Base-by-base conservation (phyloP, 2,797 vertebrate genomes). In the Periparus ater region DNA sequence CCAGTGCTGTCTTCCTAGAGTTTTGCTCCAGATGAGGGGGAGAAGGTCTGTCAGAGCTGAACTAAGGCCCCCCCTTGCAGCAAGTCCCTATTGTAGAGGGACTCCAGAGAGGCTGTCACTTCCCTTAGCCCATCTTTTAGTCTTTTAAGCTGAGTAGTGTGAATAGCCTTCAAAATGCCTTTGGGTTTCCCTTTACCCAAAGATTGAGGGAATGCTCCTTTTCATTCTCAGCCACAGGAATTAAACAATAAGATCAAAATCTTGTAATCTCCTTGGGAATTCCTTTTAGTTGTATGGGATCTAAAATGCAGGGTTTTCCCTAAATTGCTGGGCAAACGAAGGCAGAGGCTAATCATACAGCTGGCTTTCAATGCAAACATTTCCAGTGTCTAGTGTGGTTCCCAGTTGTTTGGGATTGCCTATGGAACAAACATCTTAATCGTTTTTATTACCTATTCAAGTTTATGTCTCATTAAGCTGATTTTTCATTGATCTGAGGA, bases 181-280 rank as follows among this genome's bases (percentile, higher is more conserved):
- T 90, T 78, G 83, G 93, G 71, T 90, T 93, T 95, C 88, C 77
- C 85, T 92, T 95, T 86, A 48, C 88, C 55, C 76, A 55, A 22
- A 88, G 88, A 88, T 38, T 93, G 90, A 94, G 94, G 88, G 89
- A 96, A 96, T 82, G 83, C 83, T 94, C 80, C 73, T 94, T 95
- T 96, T 95, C 80, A 85, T 82, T 89, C 76, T 81, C 77, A 77
- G 71, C 80, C 84, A 67, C 83, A 82, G 68, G 80, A 95, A 94
- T 96, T 80, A 95, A 96, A 96, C 89, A 97, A 95, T 95, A 94
- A 96, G 88, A 93, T 94, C 89, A 88, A 92, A 94, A 93, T 94
- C 83, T 71, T 91, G 83, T 94, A 89, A 97, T 96, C 85, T 96
- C 93, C 90, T 95, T 85, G 65, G 89, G 91, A 94, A 92, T 96